Conservation (phyloP, 1,140 invertebrate genomes). For the Drosophila chauvacae region DNA sequence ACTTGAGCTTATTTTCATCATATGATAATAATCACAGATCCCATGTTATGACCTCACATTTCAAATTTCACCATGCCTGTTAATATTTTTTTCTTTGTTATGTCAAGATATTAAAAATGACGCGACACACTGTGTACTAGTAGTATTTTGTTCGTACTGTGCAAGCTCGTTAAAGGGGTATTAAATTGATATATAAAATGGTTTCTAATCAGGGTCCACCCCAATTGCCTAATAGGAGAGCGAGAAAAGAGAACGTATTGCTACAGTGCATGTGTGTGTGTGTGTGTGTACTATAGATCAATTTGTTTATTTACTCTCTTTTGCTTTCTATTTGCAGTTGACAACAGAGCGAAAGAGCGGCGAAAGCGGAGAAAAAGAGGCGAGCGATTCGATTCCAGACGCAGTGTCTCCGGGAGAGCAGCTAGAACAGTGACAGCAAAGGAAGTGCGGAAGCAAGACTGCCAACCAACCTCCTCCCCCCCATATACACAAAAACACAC, state of each 20-base stretch:
- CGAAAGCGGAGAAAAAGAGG: constrained; percentile 4
- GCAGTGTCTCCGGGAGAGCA: constrained; percentile 41
- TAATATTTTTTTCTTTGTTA: neutral
- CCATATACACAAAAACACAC: constrained; percentile 1
- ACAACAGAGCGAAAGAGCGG: constrained; percentile 50
- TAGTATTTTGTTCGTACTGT: neutral
- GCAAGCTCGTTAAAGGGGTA: neutral
- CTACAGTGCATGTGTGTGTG: neutral
- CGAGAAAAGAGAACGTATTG: neutral
- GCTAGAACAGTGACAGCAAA: constrained; percentile 1
- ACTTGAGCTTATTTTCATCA: constrained; percentile 1
- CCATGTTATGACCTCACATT: neutral
- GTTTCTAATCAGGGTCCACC: constrained; percentile 1
- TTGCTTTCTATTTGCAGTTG: constrained; percentile 67
- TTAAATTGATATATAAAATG: neutral
- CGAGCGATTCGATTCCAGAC: constrained; percentile 29
- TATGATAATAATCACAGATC: neutral
- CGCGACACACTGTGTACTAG: neutral
- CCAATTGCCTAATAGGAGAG: neutral
- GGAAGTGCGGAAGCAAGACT: neutral
- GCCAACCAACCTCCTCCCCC: constrained; percentile 2
- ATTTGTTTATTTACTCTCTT: constrained; percentile 57
- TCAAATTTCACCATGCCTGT: neutral
- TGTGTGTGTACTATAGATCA: constrained; percentile 37
- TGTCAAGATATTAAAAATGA: constrained; percentile 2